These are phyloP conservation scores for Pseudomyrmex concolor DNA, from an alignment of 1,140 invertebrate genomes.

Conservation along the genomic window DNA sequence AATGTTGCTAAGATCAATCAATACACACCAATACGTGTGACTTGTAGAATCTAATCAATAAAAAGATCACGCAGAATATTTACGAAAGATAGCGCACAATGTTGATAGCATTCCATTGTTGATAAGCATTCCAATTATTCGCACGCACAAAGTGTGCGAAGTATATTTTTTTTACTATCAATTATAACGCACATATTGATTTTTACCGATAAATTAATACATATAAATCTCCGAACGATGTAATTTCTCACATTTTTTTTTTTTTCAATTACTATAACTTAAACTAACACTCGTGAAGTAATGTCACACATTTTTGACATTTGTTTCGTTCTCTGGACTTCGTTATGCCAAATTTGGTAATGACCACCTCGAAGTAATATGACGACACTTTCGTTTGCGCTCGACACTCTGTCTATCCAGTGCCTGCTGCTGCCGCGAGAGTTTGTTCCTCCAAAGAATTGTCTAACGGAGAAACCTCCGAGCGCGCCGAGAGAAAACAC, in stretches of 20 bases:
- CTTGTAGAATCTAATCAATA: conserved; percentile 6
- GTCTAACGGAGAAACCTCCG: conserved; percentile 49
- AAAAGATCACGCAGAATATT: neutral
- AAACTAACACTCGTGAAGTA: neutral
- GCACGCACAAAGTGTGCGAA: neutral
- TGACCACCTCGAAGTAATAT: conserved; percentile 38
- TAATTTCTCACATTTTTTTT: neutral
- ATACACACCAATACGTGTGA: neutral
- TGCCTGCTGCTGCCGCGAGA: conserved; percentile 15
- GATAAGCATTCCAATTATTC: conserved; percentile 6
- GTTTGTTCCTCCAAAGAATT: conserved; percentile 11
- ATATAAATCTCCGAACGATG: too few relatives aligned
- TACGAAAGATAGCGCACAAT: neutral
- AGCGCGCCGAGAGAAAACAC: conserved; percentile 14
- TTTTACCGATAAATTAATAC: neutral
- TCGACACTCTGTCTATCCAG: conserved; percentile 11
- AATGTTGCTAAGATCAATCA: conserved; percentile 10
- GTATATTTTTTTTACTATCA: neutral
- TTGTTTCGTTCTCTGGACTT: conserved; percentile 12
- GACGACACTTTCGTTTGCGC: conserved; percentile 42
- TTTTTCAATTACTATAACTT: neutral
- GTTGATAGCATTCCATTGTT: neutral
- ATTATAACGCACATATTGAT: too few relatives aligned
- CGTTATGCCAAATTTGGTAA: conserved; percentile 63
- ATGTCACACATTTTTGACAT: neutral